Base-by-base conservation (phyloP, 2,888 invertebrate species). In the Cecidostiba fungosa region DNA sequence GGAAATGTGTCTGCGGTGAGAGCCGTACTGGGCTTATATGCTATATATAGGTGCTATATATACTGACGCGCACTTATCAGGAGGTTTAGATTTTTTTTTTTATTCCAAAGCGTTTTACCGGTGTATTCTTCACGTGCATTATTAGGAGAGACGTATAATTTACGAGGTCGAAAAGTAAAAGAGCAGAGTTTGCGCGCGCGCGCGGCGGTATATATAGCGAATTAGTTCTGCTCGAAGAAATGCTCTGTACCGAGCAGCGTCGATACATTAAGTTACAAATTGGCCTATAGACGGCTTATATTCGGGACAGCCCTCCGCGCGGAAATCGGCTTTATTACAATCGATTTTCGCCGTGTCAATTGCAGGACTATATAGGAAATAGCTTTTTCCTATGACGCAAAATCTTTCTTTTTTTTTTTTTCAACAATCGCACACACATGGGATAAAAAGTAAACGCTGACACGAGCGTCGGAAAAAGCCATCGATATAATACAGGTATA, bases 1-100 rank as follows among this genome's bases (percentile, higher is more conserved):
- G 83, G 85, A 86, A 78, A 79, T 83, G 77, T 81, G 79, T 50
- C 50, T 80, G 50, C 76, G 23, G 32, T 50, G 50, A 54, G 66
- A 39, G 32, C 0, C 26, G n/a, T n/a, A n/a, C n/a, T n/a, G n/a
- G n/a, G 76, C 66, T 29, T 32, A 36, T 1, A 3, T n/a, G n/a
- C 50, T 12, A 2, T 8, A 32, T 32, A 50, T 66, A 2, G 26
- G 26, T n/a, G 10, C 39, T 39, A 39, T 10, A 10, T 12, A 14
- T 26, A 19, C n/a, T n/a, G n/a, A n/a, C n/a, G n/a, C n/a, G 62
- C 47, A 26, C n/a, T 50, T 50, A 59, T 0, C 1, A 54, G 4
- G 62, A 62, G 12, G 62, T 54, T 54, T 54, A n/a, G 54, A 54
- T n/a, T 54, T 54, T 54, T 39, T 39, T 39, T 39, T 39, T 39